phyloP scores from a whole-genome alignment of 1,140 invertebrate species.

The Drosophila punjabiensis region DNA sequence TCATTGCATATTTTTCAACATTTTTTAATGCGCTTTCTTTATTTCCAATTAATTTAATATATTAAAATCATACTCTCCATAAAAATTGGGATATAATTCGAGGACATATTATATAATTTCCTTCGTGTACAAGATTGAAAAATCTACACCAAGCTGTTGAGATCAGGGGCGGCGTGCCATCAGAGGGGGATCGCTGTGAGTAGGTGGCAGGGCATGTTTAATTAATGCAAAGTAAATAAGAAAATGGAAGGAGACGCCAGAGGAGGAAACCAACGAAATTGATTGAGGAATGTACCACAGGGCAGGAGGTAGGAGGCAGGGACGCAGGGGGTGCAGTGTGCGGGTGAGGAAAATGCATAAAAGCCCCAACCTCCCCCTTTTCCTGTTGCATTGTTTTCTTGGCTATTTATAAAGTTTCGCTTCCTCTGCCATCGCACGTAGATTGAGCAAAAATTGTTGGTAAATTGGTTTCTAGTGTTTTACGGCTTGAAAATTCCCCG shows the following conservation, averaged over 20 bases:
- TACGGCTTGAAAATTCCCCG: conserved; percentile 12
- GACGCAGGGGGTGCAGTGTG: not conserved
- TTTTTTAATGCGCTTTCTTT: not conserved
- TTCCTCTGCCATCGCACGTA: conserved; percentile 42
- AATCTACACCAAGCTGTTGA: conserved; percentile 56
- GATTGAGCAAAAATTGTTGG: conserved; percentile 74
- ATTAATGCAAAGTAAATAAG: conserved; percentile 84
- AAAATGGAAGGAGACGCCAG: conserved; percentile 50
- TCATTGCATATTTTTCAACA: not conserved
- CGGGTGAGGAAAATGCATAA: conserved; percentile 10
- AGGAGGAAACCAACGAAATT: conserved; percentile 69
- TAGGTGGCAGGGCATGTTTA: conserved; percentile 79
- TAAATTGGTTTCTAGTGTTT: conserved; percentile 78
- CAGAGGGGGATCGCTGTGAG: conserved; percentile 12
- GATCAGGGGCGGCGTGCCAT: not conserved
- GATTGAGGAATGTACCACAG: conserved; percentile 77
- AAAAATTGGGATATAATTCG: not conserved
- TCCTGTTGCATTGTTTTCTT: conserved; percentile 58
- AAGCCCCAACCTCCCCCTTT: conserved; percentile 16
- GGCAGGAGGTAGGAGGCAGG: not conserved
- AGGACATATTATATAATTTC: not conserved
- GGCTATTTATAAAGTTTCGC: conserved; percentile 72
- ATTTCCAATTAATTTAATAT: not conserved
- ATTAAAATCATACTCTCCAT: too few species aligned
- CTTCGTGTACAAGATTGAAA: conserved; percentile 48